Conservation (phyloP, 2,888 invertebrate species). For the Heteromurus nitidus region DNA sequence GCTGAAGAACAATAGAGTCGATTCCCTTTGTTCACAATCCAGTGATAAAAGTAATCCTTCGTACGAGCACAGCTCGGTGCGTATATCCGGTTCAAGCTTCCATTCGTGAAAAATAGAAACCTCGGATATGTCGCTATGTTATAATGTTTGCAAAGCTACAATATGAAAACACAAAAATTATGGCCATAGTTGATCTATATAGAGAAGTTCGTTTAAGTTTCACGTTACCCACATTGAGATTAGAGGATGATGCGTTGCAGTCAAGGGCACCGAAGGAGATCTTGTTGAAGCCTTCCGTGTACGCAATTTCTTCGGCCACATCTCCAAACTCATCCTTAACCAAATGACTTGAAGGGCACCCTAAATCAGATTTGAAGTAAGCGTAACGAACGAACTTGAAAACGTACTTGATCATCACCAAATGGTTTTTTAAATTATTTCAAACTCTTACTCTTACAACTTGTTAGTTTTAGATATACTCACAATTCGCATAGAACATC, state of each 20-base stretch:
- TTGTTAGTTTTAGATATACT: too few species aligned
- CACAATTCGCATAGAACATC: constrained; percentile 38
- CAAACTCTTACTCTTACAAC: too few species aligned
- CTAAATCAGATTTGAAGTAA: too few species aligned
- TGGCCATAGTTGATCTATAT: too few species aligned
- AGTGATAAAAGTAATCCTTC: constrained; percentile 31
- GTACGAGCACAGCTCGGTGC: background rate
- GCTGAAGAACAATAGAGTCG: constrained; percentile 28
- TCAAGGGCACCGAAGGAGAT: constrained; percentile 39
- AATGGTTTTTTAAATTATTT: background rate
- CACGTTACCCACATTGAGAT: constrained; percentile 14
- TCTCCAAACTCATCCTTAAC: constrained; percentile 34
- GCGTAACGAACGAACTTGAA: background rate
- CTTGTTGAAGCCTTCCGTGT: constrained; percentile 41
- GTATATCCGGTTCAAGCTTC: background rate
- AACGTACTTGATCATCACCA: too few species aligned
- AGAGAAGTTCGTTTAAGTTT: background rate
- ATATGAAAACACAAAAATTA: background rate
- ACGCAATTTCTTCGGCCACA: constrained; percentile 31
- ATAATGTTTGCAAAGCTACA: constrained; percentile 18
- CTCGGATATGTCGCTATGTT: constrained; percentile 36
- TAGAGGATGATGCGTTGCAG: constrained; percentile 4
- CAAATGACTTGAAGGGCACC: constrained; percentile 26
- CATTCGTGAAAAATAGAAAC: constrained; percentile 30
- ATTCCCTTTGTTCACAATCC: constrained; percentile 27